These are phyloP conservation scores for Aphelinus certus DNA, from an alignment of 1,140 invertebrate genomes.

Conservation along the genomic window DNA sequence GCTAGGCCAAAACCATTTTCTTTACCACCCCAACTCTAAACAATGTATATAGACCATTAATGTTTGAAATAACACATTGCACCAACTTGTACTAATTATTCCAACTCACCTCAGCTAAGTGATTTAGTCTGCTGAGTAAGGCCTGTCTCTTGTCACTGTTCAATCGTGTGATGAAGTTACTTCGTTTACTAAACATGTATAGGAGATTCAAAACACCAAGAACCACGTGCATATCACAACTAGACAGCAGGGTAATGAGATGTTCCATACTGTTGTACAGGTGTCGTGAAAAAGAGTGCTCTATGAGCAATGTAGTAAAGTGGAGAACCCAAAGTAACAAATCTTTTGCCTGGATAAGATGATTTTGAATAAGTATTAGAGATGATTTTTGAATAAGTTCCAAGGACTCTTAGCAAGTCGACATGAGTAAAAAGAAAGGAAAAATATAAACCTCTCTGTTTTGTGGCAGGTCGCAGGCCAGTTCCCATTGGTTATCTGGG, in stretches of 20 bases:
- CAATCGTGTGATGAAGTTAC: conserved; percentile 87
- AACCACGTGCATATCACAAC: conserved; percentile 89
- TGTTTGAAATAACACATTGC: background rate
- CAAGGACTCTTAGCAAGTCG: no score
- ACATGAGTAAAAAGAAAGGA: background rate
- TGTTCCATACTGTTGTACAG: conserved; percentile 93
- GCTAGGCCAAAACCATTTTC: conserved; percentile 89
- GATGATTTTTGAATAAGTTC: no score
- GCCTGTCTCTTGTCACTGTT: conserved; percentile 79
- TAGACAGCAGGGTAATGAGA: conserved; percentile 82
- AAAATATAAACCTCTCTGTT: conserved; percentile 69
- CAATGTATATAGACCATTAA: conserved; percentile 23
- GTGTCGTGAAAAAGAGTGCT: conserved; percentile 90
- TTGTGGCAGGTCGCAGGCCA: conserved; percentile 79
- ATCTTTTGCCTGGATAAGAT: conserved; percentile 74
- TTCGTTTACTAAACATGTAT: conserved; percentile 93
- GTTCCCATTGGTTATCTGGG: conserved; percentile 77
- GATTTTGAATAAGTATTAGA: conserved; percentile 15
- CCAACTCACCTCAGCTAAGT: conserved; percentile 80
- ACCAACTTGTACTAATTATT: conserved; percentile 3
- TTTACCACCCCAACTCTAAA: conserved; percentile 86
- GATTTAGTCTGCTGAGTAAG: conserved; percentile 79
- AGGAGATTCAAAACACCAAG: conserved; percentile 86
- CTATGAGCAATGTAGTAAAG: conserved; percentile 88
- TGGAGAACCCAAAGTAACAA: conserved; percentile 81